These are phyloP conservation scores for Lithobates sylvaticus DNA, from an alignment of 2,797 vertebrate species.

Conservation along the genomic window DNA sequence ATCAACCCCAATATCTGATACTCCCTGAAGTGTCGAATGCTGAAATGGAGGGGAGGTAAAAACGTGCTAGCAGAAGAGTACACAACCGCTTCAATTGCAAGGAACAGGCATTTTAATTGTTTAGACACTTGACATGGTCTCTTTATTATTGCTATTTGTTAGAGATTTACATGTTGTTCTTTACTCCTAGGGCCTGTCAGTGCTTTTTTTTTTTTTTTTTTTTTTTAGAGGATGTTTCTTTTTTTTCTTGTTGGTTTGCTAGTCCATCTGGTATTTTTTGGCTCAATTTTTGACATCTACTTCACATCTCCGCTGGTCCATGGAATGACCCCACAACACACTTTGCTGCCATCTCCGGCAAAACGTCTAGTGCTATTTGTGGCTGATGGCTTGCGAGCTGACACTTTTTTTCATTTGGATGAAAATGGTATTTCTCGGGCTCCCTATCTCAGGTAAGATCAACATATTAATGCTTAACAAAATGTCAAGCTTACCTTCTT, in stretches of 20 bases:
- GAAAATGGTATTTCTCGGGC: constrained; percentile 74
- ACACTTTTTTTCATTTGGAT: constrained; percentile 82
- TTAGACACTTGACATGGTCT: too few relatives aligned
- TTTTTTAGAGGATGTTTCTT: constrained; percentile 68
- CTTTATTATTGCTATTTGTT: background rate
- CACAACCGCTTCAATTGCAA: too few relatives aligned
- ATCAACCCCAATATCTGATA: too few relatives aligned
- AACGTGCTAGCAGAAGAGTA: too few relatives aligned
- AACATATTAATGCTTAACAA: too few relatives aligned
- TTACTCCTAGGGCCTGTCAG: background rate
- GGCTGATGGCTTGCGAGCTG: constrained; percentile 93
- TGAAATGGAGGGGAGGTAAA: too few relatives aligned
- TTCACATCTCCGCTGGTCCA: constrained; percentile 97
- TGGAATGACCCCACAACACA: constrained; percentile 90
- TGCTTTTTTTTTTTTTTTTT: background rate
- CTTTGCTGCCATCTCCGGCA: constrained; percentile 83
- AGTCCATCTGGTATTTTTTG: constrained; percentile 92
- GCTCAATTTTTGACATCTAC: constrained; percentile 98
- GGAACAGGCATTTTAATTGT: too few relatives aligned
- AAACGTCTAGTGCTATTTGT: constrained; percentile 90
- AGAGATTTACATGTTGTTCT: background rate
- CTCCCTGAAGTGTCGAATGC: too few relatives aligned
- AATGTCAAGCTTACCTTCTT: too few relatives aligned
- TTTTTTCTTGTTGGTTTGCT: constrained; percentile 87
- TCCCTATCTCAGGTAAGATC: constrained; percentile 86